Evolutionary conservation across 2,888 invertebrate species (phyloP), one percentile per base, ranked within the genome.

Genomic region (Dendrolimus pini): DNA sequence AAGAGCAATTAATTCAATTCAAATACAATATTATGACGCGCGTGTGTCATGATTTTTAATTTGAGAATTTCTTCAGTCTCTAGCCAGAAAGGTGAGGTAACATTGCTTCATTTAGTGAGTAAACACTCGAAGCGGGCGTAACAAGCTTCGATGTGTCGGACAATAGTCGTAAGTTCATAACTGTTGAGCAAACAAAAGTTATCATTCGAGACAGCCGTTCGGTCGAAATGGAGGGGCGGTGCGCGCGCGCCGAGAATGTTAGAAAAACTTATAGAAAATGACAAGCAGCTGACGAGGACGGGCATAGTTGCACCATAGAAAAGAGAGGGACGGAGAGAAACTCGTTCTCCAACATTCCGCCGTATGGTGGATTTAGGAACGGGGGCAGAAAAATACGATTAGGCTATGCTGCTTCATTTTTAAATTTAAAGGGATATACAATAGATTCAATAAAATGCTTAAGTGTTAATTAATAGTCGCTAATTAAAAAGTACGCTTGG

Each of bases 211-310:
- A 72, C 80, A 74, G 79, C 78, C 85, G 83, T 81, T 83, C 83
- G 87, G 74, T 81, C 84, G 81, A 86, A 86, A 84, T 85, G 78
- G 83, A 82, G 80, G 80, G 82, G 84, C 82, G 83, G 80, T 47
- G 47, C 47, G 76, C 73, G 77, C 77, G 77, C 79, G 75, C 80
- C 77, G 85, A 83, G 88, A 86, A 84, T 82, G 87, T 88, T 89
- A 89, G 90, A 90, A 90, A 90, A 90, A 89, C 88, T 89, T 88
- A 89, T 88, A 89, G 89, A 89, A 89, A 89, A 90, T 89, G 90
- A 90, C 89, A 89, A 87, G 88, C 82, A 74, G 71, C 79, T 72
- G 89, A 90, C 80, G 83, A 77, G 77, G 89, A 89, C 80, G 73
- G 88, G 70, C 71, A 78, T 68, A 84, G 70, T 68, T 71, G 72